These are phyloP conservation scores for Argyra leucocephala DNA, from an alignment of 2,888 invertebrate genomes.

Conservation along the genomic window DNA sequence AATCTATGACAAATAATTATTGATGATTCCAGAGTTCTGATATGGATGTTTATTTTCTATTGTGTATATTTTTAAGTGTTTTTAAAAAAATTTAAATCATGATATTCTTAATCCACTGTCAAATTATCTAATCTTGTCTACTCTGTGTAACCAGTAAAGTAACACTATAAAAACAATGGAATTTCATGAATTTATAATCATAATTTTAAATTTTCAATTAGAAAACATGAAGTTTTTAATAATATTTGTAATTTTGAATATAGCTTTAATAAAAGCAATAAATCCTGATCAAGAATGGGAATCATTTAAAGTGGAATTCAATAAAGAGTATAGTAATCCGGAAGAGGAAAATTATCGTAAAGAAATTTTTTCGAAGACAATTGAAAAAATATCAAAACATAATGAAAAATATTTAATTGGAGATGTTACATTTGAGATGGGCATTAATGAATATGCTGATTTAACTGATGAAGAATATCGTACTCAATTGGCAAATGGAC, in stretches of 20 bases:
- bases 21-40: too few species aligned
- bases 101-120: too few species aligned
- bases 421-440: slow-evolving; percentile 5
- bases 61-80: too few species aligned
- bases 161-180: too few species aligned
- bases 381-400: not conserved
- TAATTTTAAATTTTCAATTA: too few species aligned
- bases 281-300: not conserved
- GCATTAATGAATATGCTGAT: slow-evolving; percentile 9
- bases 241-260: not conserved
- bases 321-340: not conserved
- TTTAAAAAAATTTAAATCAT: too few species aligned
- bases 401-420: not conserved
- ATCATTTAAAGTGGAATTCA: not conserved
- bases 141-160: too few species aligned
- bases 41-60: too few species aligned
- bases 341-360: not conserved
- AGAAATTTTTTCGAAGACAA: not conserved
- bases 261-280: not conserved
- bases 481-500: not conserved
- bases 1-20: too few species aligned
- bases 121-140: too few species aligned
- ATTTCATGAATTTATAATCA: too few species aligned
- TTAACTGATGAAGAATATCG: slow-evolving; percentile 11
- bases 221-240: not conserved